Evolutionary conservation across 2,888 invertebrate species (phyloP), one percentile per base, ranked within the genome.

Genomic region (Diplazon laetatorius): DNA sequence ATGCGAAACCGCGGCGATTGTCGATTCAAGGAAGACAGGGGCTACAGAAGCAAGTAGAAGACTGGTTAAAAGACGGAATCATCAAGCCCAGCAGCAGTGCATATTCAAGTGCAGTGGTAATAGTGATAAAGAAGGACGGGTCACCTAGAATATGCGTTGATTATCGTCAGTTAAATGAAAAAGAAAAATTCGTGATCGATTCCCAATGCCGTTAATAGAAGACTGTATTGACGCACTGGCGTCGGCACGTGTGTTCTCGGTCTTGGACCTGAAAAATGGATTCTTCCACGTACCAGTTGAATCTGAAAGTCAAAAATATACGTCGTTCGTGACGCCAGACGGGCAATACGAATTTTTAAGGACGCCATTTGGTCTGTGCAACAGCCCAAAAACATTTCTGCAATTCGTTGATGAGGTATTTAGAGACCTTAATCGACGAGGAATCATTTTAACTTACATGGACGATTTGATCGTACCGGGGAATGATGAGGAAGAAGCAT

Each of bases 191-290:
- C 80, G 80, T 16, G 84, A 84, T 59, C 59, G 69, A 5, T 83
- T 81, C 35, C 85, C 85, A 0, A 73, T 84, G 66, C 85, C 83
- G 2, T 50, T 82, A 22, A 83, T 85, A n/a, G 82, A 85, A 14
- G 83, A 84, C 20, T 59, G 66, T 18, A 63, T 85, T 1, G 83
- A 83, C 50, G 59, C 73, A 22, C 60, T 85, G 1, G 62, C 62
- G 16, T 55, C 42, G 0, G 77, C 78, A 0, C 60, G 57, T 37
- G 57, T 81, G 3, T n/a, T n/a, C n/a, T n/a, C n/a, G n/a, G n/a
- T n/a, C n/a, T n/a, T n/a, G n/a, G n/a, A n/a, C n/a, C n/a, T 85
- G 70, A n/a, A 44, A 20, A 80, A 78, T 44, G 82, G 82, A 59
- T 84, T 82, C 62, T 83, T 82, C 30, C 84, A 85, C 42, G 84